A percentile compares a stretch with the other conserved stretches of the same genome.
phyloP scores from a whole-genome alignment of 2,113 vertebrate genomes.

The Corythoichthys intestinalis region DNA sequence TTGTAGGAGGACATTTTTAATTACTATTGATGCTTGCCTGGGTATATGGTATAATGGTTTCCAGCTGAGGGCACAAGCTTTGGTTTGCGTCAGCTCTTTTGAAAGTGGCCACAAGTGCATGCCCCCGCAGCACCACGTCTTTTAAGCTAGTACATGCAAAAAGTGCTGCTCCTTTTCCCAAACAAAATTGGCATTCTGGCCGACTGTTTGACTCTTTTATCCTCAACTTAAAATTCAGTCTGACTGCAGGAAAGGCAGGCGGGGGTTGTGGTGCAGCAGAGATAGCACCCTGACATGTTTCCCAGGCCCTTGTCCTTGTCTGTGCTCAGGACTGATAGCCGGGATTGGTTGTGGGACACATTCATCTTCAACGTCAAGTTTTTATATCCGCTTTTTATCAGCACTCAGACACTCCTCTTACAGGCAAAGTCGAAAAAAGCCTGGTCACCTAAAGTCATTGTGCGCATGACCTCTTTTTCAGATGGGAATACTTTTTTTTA shows the following conservation, averaged over 20 bases:
- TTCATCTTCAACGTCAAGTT: slow-evolving; percentile 56
- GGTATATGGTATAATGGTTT: slow-evolving; percentile 15
- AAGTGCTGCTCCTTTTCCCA: neutral
- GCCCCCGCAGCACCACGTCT: slow-evolving; percentile 1
- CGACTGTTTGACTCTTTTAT: slow-evolving; percentile 26
- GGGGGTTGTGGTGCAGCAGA: slow-evolving; percentile 8
- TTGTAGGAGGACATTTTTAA: slow-evolving; percentile 5
- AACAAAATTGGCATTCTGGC: slow-evolving; percentile 19
- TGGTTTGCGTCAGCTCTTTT: slow-evolving; percentile 11
- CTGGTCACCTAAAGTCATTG: slow-evolving; percentile 22
- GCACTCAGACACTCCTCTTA: slow-evolving; percentile 35
- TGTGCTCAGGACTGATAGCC: slow-evolving; percentile 48
- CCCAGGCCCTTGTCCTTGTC: slow-evolving; percentile 31
- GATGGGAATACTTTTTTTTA: slow-evolving; percentile 24
- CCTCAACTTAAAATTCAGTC: slow-evolving; percentile 26
- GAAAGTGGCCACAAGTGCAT: slow-evolving; percentile 10
- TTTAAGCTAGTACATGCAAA: neutral
- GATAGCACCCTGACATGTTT: slow-evolving; percentile 46
- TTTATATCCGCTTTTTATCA: slow-evolving; percentile 58
- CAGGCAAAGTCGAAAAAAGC: slow-evolving; percentile 23
- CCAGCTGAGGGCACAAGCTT: slow-evolving; percentile 4
- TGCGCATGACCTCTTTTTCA: slow-evolving; percentile 50
- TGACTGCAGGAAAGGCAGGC: slow-evolving; percentile 21
- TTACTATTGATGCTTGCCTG: neutral
- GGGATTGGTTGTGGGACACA: slow-evolving; percentile 38